phyloP scores from a whole-genome alignment of 2,797 vertebrate species.

The Lepilemur septentrionalis region DNA sequence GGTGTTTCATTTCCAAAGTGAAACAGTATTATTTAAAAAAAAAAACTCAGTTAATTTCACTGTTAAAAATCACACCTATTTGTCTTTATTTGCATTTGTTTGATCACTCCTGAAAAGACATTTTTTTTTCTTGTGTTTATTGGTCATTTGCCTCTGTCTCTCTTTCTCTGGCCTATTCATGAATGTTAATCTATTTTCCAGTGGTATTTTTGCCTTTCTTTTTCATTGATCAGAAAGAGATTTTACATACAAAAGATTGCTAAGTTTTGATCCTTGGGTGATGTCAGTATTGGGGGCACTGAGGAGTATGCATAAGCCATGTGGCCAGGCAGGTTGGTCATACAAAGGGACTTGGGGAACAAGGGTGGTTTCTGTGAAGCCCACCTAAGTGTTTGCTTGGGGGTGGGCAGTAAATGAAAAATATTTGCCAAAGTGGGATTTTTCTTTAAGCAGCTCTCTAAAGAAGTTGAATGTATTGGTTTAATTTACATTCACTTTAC shows the following conservation, averaged over 20 bases:
- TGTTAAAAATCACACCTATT: neutral
- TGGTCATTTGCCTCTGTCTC: neutral
- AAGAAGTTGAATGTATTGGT: slow-evolving; percentile 80
- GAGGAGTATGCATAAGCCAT: neutral
- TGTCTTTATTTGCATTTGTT: neutral
- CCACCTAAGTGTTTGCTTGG: neutral
- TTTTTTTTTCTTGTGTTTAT: neutral
- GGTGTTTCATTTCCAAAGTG: neutral
- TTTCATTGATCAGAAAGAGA: neutral
- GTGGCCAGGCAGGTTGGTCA: neutral
- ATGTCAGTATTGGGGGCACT: neutral
- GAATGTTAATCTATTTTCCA: neutral
- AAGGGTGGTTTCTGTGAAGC: neutral
- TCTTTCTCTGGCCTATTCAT: neutral
- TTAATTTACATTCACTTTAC: slow-evolving; percentile 87
- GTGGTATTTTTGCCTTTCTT: neutral
- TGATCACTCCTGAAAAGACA: neutral
- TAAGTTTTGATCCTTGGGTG: neutral
- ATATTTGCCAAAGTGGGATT: slow-evolving; percentile 48
- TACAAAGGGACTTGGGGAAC: neutral
- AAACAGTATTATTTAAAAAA: neutral
- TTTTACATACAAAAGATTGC: neutral
- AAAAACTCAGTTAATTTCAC: neutral
- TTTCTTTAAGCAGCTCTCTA: slow-evolving; percentile 66
- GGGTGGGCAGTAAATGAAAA: neutral